phyloP scores from a whole-genome alignment of 2,888 invertebrate species.

The Tenthredo distinguenda region DNA sequence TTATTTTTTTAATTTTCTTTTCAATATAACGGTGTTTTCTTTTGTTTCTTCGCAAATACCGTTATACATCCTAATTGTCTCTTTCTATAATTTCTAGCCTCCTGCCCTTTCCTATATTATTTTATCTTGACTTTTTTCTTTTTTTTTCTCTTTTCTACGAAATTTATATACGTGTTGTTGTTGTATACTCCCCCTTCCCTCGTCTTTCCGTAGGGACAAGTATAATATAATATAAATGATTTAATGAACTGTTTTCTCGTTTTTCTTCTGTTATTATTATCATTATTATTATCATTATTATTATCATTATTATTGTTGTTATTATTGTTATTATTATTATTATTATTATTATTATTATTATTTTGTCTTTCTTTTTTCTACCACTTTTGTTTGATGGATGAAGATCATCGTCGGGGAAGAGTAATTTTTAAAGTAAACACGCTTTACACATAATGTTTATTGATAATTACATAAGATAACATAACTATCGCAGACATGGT shows the following conservation, averaged over 20 bases:
- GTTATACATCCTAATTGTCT: neutral
- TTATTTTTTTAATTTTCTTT: neutral
- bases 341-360: neutral
- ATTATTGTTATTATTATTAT: neutral
- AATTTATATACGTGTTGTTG: neutral
- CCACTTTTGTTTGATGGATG: neutral
- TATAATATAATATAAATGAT: no score
- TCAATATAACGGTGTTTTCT: no score
- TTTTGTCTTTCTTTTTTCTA: neutral
- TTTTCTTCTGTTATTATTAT: neutral
- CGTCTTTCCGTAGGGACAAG: neutral
- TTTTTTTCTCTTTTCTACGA: neutral
- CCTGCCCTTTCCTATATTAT: neutral
- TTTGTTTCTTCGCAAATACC: neutral
- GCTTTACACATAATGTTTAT: constrained; percentile 1
- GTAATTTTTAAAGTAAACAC: neutral
- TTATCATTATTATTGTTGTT: no score
- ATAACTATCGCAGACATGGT: neutral
- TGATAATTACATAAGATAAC: neutral
- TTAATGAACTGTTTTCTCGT: neutral
- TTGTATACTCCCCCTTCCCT: neutral
- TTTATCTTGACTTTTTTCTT: neutral
- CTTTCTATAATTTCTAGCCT: neutral
- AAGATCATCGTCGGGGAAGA: neutral
- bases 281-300: neutral